Evolutionary conservation across 1,140 invertebrate species (phyloP), one percentile per base, ranked within the genome.

Genomic region (Ostrea denselamellosa): DNA sequence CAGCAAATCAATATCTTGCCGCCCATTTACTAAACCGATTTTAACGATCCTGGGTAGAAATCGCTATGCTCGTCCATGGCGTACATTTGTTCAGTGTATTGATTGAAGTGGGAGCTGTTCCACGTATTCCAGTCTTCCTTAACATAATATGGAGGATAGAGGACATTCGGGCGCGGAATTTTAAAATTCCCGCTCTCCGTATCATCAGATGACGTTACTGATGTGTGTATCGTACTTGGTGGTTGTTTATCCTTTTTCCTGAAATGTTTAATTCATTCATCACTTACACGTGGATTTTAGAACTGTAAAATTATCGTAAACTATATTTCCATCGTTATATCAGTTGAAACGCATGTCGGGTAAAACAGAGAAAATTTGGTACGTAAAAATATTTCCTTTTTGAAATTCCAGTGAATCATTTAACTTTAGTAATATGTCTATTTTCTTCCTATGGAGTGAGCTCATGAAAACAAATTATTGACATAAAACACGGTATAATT

Each of bases 91-190:
- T 52, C 54, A 19, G 28, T 22, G 17, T 85, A 65, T 28, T 58
- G 34, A 14, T 22, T 85, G 56, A 58, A 62, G 28, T 62, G 54
- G n/a, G n/a, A 34, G 12, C 28, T 62, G 34, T 19, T 85, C 54
- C 54, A 62, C 17, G 54, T 85, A 34, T 85, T 85, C 54, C 58
- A 85, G 10, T 85, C 22, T 19, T 44, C 58, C 2, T 85, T 85
- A 34, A 83, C 82, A 34, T 83, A 83, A 22, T 83, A 83, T 5
- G 82, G 82, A 22, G 82, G 82, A 83, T 53, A 83, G 44, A 83
- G 52, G 17, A 83, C 82, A 54, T 54, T 83, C 52, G 82, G 82
- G 44, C 82, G 44, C 34, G 82, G 82, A n/a, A 83, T 83, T 54
- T 54, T 83, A 7, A 83, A 83, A 22, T 52, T 83, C 82, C 44